Evolutionary conservation across 2,888 invertebrate species (phyloP).

Genomic region (Julus scandinavius): DNA sequence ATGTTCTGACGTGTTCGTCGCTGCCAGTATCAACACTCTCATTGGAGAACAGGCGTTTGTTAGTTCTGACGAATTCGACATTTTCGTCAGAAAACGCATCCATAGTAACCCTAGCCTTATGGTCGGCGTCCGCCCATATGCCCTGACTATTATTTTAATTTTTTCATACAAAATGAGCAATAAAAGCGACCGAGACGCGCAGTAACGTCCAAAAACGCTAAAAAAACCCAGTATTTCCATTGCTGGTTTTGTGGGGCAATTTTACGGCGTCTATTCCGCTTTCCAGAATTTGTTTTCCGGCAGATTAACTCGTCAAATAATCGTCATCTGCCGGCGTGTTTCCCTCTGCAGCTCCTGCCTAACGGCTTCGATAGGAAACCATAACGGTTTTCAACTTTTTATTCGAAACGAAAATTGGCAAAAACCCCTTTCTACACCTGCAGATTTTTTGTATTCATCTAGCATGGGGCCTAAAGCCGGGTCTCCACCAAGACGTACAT

Average conservation of each 20-base stretch:
- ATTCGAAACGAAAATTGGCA: background rate
- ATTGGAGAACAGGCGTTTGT: no score
- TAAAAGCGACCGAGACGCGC: background rate
- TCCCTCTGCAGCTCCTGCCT: background rate
- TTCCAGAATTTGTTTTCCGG: background rate
- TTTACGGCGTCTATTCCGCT: background rate
- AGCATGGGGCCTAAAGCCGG: no score
- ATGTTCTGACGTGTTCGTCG: no score
- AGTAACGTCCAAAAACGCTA: background rate
- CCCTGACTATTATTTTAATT: background rate
- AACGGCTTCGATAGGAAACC: background rate
- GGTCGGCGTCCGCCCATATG: background rate
- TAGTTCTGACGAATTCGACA: no score
- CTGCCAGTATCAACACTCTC: no score
- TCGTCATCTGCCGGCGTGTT: background rate
- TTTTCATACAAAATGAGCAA: background rate
- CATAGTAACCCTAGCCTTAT: no score
- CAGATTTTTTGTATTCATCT: background rate
- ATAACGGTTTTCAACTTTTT: background rate
- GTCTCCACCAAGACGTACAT: no score
- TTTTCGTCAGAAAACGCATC: no score
- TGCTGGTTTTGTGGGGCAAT: background rate
- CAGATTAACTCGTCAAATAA: conserved; percentile 10
- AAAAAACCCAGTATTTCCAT: background rate
- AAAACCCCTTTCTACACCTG: background rate